A percentile compares a stretch with the other conserved stretches of the same genome.
These are phyloP conservation scores for Scotopteryx bipunctaria DNA, from an alignment of 2,888 invertebrate species.

Conservation along the genomic window DNA sequence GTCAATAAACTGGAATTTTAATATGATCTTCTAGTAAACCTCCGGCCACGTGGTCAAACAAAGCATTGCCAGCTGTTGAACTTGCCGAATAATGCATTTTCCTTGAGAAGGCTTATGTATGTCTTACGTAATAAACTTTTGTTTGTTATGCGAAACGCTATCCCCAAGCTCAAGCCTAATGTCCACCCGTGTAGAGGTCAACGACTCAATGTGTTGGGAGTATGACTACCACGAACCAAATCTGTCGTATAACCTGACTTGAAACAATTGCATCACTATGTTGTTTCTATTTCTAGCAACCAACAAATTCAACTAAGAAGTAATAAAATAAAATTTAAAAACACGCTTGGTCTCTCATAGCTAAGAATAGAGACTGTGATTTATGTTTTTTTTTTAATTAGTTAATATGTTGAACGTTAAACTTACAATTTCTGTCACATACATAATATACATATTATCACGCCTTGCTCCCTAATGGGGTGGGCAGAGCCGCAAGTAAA, in stretches of 20 bases:
- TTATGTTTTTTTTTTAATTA: constrained; percentile 1
- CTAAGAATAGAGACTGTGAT: neutral
- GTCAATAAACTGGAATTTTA: constrained; percentile 8
- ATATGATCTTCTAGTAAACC: neutral
- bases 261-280: constrained; percentile 40
- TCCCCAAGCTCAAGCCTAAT: constrained; percentile 58
- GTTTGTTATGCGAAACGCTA: constrained; percentile 64
- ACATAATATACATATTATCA: too few relatives aligned
- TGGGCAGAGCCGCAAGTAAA: too few relatives aligned
- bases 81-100: constrained; percentile 9
- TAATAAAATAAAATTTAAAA: constrained; percentile 1
- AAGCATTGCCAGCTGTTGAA: constrained; percentile 9
- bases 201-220: constrained; percentile 58
- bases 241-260: constrained; percentile 32
- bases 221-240: constrained; percentile 32
- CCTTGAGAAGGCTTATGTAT: constrained; percentile 17
- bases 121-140: constrained; percentile 40
- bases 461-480: too few relatives aligned
- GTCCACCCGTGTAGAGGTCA: constrained; percentile 60
- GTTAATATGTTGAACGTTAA: too few relatives aligned
- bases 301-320: constrained; percentile 3
- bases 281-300: constrained; percentile 26
- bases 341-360: neutral
- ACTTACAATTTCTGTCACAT: too few relatives aligned
- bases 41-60: constrained; percentile 11